Percentiles rank a stretch among this genome's conserved stretches.
These are phyloP conservation scores for Oryctes rhinoceros DNA, from an alignment of 1,140 invertebrate genomes.

Conservation along the genomic window DNA sequence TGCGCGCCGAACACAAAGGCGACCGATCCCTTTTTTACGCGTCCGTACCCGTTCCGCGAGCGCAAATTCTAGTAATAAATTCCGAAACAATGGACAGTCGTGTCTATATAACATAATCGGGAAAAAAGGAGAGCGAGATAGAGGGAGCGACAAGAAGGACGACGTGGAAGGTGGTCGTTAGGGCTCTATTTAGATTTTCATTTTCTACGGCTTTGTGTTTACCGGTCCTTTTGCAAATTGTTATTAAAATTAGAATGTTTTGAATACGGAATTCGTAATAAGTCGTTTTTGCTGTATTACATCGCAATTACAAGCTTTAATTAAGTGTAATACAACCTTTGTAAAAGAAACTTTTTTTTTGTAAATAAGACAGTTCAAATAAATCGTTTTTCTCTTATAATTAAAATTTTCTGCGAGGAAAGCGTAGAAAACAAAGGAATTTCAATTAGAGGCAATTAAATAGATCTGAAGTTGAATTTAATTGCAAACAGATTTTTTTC, in stretches of 20 bases:
- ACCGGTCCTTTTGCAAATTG: too few relatives aligned
- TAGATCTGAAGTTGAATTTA: too few relatives aligned
- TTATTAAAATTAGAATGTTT: too few relatives aligned
- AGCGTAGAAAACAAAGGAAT: too few relatives aligned
- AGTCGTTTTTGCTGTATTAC: too few relatives aligned
- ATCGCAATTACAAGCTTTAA: too few relatives aligned
- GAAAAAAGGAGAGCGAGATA: not conserved
- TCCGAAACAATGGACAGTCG: slow-evolving; percentile 30
- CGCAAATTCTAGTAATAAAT: slow-evolving; percentile 27
- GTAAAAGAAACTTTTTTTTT: not conserved
- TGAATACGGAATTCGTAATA: too few relatives aligned
- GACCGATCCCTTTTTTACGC: not conserved
- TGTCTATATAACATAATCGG: slow-evolving; percentile 10
- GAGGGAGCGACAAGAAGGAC: not conserved
- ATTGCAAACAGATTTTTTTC: too few relatives aligned
- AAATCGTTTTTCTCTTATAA: too few relatives aligned
- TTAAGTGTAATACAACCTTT: too few relatives aligned
- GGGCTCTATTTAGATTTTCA: not conserved
- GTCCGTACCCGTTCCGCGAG: slow-evolving; percentile 6
- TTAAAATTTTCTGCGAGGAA: too few relatives aligned
- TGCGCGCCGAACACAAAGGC: slow-evolving; percentile 6
- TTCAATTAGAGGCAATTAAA: too few relatives aligned
- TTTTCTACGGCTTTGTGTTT: not conserved
- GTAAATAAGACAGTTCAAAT: not conserved
- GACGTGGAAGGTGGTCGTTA: not conserved